A percentile compares a stretch with the other conserved stretches of the same genome.
Evolutionary conservation across 2,797 vertebrate genomes (phyloP).

Genomic region (Tangara arthus): DNA sequence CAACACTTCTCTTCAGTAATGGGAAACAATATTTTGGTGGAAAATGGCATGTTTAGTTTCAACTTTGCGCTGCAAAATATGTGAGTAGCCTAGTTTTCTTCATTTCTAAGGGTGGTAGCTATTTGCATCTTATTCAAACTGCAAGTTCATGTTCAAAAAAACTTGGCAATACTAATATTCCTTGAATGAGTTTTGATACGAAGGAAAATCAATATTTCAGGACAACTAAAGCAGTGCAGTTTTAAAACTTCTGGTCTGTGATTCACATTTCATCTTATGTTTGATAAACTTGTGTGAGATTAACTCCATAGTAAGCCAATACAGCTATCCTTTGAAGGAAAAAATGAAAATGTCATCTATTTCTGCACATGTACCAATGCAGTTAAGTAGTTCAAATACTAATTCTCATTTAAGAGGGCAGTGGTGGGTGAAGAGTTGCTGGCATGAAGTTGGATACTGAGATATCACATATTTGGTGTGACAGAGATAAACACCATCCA

Average conservation of each 20-base stretch:
- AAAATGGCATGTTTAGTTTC: constrained; percentile 79
- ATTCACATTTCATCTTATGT: not conserved
- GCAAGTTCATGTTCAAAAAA: not conserved
- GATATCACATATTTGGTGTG: not conserved
- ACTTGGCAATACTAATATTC: not conserved
- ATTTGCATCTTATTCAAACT: constrained; percentile 45
- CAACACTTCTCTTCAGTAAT: constrained; percentile 74
- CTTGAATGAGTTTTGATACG: not conserved
- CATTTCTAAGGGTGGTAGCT: not conserved
- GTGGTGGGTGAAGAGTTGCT: not conserved
- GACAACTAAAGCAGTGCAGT: not conserved
- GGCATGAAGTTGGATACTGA: not conserved
- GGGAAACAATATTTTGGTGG: constrained; percentile 78
- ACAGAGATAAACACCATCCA: not conserved
- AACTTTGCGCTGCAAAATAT: constrained; percentile 69
- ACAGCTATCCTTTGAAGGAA: not conserved
- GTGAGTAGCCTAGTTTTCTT: constrained; percentile 48
- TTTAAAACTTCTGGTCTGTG: not conserved
- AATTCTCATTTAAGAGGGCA: not conserved
- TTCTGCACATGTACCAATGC: not conserved
- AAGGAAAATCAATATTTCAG: not conserved
- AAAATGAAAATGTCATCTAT: not conserved
- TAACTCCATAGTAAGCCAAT: not conserved
- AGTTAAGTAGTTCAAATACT: not conserved
- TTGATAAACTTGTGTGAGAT: not conserved